Conservation (phyloP, 2,888 invertebrate genomes). For the Encarsia formosa region DNA sequence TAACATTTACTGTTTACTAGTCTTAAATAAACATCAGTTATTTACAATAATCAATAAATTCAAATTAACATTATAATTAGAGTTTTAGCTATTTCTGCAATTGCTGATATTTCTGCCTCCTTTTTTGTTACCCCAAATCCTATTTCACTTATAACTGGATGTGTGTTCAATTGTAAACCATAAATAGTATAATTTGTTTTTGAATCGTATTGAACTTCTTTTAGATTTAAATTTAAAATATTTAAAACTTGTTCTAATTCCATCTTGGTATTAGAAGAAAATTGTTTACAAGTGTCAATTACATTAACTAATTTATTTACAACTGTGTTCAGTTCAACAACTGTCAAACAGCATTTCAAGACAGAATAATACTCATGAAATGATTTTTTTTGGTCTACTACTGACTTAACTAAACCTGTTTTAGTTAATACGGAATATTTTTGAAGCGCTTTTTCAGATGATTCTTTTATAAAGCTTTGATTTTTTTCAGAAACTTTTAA, state of each 20-base stretch:
- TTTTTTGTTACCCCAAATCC: not conserved
- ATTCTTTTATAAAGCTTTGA: not conserved
- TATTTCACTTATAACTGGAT: conserved; percentile 15
- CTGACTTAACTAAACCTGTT: not conserved
- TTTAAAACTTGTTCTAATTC: not conserved
- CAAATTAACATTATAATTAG: conserved; percentile 2
- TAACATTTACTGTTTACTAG: not conserved
- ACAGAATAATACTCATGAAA: not conserved
- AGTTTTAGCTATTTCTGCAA: conserved; percentile 8
- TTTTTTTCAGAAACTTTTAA: not conserved
- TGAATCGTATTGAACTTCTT: not conserved
- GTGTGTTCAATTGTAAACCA: conserved; percentile 5
- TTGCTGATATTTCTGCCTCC: not conserved
- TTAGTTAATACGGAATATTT: conserved; percentile 2
- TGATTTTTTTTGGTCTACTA: not conserved
- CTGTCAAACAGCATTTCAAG: not conserved
- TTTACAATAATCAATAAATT: no score
- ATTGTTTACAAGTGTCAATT: not conserved
- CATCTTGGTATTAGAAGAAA: not conserved
- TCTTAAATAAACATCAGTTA: not conserved
- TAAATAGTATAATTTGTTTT: not conserved
- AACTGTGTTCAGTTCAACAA: not conserved
- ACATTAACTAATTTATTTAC: not conserved
- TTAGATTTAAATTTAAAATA: not conserved
- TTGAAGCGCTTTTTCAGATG: not conserved